phyloP scores from a whole-genome alignment of 1,140 invertebrate species.

The Heliconius hewitsoni region DNA sequence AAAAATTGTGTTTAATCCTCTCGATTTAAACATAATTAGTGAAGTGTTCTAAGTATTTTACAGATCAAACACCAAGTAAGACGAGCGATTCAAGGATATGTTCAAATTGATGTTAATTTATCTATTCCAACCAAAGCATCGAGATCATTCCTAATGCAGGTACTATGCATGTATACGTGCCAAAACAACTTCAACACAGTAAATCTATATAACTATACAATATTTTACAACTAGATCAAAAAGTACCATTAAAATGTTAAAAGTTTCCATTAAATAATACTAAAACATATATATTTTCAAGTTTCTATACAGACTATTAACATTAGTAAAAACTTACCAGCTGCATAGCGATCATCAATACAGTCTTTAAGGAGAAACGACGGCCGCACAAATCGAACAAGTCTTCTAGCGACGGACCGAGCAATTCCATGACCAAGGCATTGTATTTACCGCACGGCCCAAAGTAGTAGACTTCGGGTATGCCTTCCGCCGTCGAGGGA shows the following conservation, averaged over 20 bases:
- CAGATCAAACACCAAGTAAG: background rate
- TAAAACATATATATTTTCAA: background rate
- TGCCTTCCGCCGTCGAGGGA: conserved; percentile 90
- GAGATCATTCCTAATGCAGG: background rate
- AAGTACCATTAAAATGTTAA: background rate
- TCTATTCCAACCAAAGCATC: background rate
- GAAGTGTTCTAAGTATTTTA: background rate
- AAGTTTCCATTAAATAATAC: background rate
- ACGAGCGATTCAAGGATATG: too few species aligned
- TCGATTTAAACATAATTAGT: background rate
- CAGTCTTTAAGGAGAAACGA: conserved; percentile 99
- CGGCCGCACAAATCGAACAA: conserved; percentile 99
- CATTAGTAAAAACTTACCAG: conserved; percentile 86
- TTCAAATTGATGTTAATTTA: too few species aligned
- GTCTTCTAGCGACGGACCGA: conserved; percentile 99
- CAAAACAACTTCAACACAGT: background rate
- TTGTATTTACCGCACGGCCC: conserved; percentile 99
- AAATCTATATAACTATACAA: background rate
- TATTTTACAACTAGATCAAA: background rate
- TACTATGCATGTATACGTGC: background rate
- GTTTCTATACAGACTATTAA: background rate
- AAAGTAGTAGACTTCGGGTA: conserved; percentile 99
- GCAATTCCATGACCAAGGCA: conserved; percentile 99
- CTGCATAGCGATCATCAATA: conserved; percentile 99
- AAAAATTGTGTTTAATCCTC: background rate